Evolutionary conservation across 2,797 vertebrate species (phyloP).

Genomic region (Balearica regulorum): DNA sequence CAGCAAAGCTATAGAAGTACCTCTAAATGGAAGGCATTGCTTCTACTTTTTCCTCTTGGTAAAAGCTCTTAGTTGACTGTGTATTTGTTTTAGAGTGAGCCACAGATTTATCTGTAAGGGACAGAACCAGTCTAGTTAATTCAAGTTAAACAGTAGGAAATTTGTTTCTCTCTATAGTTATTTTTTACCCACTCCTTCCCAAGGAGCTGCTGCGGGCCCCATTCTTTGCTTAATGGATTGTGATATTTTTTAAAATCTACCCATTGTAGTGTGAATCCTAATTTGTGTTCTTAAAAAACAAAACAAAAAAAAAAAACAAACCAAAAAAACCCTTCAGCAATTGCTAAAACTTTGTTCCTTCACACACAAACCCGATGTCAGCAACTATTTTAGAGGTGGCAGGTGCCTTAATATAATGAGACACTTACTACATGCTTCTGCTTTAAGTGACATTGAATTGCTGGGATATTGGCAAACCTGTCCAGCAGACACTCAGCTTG

Average conservation of each 20-base stretch:
- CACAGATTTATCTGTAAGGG: neutral
- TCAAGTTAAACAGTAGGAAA: neutral
- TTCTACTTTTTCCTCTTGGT: neutral
- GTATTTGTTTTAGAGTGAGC: neutral
- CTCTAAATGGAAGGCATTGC: neutral
- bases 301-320: neutral
- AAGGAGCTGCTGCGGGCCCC: neutral
- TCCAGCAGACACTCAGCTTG: neutral
- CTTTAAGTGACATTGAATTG: neutral
- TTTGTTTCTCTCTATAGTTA: neutral
- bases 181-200: neutral
- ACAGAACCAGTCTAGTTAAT: neutral
- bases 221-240: neutral
- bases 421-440: neutral
- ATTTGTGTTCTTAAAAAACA: neutral
- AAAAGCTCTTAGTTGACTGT: neutral
- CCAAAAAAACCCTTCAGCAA: neutral
- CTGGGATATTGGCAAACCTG: conserved; percentile 38
- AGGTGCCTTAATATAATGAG: neutral
- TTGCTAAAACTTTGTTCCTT: neutral
- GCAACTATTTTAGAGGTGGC: neutral
- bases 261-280: neutral
- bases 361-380: neutral
- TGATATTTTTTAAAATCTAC: neutral
- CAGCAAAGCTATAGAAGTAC: neutral